Evolutionary conservation across 2,888 invertebrate genomes (phyloP).

Genomic region (Tyria jacobaeae): DNA sequence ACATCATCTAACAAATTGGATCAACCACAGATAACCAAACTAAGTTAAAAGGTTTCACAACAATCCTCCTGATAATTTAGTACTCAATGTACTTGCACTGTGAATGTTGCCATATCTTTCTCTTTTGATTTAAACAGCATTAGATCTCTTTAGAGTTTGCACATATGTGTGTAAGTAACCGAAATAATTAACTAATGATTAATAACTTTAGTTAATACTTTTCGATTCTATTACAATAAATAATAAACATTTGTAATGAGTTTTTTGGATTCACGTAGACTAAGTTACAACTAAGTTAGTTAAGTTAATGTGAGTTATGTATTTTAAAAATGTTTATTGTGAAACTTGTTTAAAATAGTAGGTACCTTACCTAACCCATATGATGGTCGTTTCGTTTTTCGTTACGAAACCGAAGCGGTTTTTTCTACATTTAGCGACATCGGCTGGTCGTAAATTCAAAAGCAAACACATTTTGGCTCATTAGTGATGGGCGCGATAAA

Average conservation of each 20-base stretch:
- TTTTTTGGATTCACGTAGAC: too few species aligned
- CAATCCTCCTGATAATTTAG: not conserved
- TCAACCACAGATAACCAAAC: not conserved
- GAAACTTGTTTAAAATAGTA: slow-evolving; percentile 59
- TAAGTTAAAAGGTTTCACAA: not conserved
- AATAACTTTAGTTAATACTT: too few species aligned
- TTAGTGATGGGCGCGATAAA: slow-evolving; percentile 71
- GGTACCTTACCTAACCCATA: slow-evolving; percentile 54
- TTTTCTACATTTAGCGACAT: slow-evolving; percentile 75
- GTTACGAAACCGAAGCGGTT: slow-evolving; percentile 71
- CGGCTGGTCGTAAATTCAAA: slow-evolving; percentile 71
- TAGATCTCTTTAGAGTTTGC: too few species aligned
- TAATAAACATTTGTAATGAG: too few species aligned
- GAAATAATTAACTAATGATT: slow-evolving; percentile 3
- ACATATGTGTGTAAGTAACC: too few species aligned
- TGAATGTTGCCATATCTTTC: not conserved
- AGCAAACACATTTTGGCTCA: slow-evolving; percentile 68
- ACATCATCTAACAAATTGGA: not conserved
- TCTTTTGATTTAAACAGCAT: too few species aligned
- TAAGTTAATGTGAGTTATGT: slow-evolving; percentile 35
- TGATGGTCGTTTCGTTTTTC: slow-evolving; percentile 60
- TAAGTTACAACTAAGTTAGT: too few species aligned
- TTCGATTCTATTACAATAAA: too few species aligned
- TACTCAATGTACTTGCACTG: too few species aligned
- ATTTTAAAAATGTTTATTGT: slow-evolving; percentile 57